phyloP scores from a whole-genome alignment of 1,140 invertebrate species.

The Aphis gossypii region DNA sequence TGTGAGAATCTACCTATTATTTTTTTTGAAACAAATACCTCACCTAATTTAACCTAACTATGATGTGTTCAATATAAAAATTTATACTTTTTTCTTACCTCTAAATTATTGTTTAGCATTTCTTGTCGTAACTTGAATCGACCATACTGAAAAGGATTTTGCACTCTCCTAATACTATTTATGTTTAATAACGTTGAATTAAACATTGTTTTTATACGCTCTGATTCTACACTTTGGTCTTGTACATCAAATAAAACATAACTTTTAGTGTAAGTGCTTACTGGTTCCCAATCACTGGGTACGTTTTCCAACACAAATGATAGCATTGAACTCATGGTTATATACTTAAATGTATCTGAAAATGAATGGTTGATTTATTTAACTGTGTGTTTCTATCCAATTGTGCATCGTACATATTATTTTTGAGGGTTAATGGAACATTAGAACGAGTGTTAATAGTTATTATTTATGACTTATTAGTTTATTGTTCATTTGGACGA shows the following conservation, averaged over 20 bases:
- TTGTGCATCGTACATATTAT: not conserved
- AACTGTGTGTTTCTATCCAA: not conserved
- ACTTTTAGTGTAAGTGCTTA: not conserved
- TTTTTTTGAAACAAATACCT: too few relatives aligned
- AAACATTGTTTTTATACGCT: not conserved
- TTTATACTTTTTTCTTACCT: not conserved
- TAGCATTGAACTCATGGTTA: not conserved
- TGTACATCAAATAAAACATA: not conserved
- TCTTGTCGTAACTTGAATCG: slow-evolving; percentile 31
- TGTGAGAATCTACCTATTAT: too few relatives aligned
- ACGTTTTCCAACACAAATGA: not conserved
- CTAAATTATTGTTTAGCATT: not conserved
- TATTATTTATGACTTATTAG: too few relatives aligned
- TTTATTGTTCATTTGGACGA: too few relatives aligned
- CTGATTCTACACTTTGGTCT: not conserved
- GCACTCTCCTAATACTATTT: not conserved
- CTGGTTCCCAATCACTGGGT: not conserved
- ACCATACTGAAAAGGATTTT: slow-evolving; percentile 45
- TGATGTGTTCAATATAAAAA: not conserved
- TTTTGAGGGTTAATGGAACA: not conserved
- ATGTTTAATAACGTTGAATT: not conserved
- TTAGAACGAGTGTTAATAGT: too few relatives aligned
- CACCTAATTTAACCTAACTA: too few relatives aligned
- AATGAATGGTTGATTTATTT: not conserved
- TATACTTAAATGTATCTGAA: not conserved